These are phyloP conservation scores for Enteromius mattozi DNA, from an alignment of 2,797 vertebrate species.

Conservation along the genomic window DNA sequence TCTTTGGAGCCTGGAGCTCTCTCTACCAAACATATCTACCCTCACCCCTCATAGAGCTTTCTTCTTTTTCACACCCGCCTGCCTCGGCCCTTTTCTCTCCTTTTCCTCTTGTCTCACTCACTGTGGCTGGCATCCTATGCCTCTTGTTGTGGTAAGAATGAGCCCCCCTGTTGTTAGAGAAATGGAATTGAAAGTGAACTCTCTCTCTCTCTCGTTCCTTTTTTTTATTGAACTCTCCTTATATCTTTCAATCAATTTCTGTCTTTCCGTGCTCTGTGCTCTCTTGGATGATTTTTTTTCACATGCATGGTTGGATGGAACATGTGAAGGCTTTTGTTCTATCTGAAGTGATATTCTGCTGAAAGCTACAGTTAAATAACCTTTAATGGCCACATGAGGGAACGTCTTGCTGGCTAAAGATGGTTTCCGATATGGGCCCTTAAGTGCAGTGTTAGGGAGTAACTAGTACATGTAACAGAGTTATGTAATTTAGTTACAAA, in stretches of 20 bases:
- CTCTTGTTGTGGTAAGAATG: slow-evolving; percentile 46
- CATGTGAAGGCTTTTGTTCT: slow-evolving; percentile 18
- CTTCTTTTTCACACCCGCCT: slow-evolving; percentile 23
- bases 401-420: background rate
- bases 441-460: background rate
- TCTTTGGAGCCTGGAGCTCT: slow-evolving; percentile 27
- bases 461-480: background rate
- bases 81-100: slow-evolving; percentile 30
- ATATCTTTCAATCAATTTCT: slow-evolving; percentile 57
- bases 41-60: slow-evolving; percentile 31
- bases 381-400: slow-evolving; percentile 8
- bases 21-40: slow-evolving; percentile 21
- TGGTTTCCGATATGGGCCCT: background rate
- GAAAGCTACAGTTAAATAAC: background rate
- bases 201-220: slow-evolving; percentile 38
- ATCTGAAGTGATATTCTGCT: background rate
- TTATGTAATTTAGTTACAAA: background rate
- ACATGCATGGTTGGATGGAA: slow-evolving; percentile 11
- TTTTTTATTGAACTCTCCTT: slow-evolving; percentile 51
- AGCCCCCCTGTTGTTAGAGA: slow-evolving; percentile 55
- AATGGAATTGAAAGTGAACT: slow-evolving; percentile 55
- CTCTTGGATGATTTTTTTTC: slow-evolving; percentile 48
- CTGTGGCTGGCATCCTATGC: slow-evolving; percentile 36
- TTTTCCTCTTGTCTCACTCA: slow-evolving; percentile 29
- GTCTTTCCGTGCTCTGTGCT: slow-evolving; percentile 35